Percentiles rank a stretch among this genome's conserved stretches.
Evolutionary conservation across 1,140 invertebrate species (phyloP).

Genomic region (Drosophila sucinea): DNA sequence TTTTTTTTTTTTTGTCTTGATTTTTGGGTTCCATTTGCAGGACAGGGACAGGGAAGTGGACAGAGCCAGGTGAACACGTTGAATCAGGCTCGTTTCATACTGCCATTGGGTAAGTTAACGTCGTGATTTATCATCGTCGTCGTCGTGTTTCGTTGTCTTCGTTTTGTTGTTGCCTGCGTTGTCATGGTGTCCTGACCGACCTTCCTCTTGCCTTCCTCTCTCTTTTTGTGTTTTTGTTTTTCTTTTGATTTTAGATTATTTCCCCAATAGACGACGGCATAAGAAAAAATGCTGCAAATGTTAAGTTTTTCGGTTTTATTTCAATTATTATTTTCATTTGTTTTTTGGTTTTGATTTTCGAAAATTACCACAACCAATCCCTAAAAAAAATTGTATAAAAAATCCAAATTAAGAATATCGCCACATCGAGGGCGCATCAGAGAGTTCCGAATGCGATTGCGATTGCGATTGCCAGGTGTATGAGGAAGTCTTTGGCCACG

Average conservation of each 20-base stretch:
- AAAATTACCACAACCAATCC: constrained; percentile 27
- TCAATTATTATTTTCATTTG: constrained; percentile 33
- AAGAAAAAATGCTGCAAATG: constrained; percentile 79
- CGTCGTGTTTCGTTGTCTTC: constrained; percentile 9
- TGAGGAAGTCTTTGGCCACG: constrained; percentile 69
- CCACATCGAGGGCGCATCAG: constrained; percentile 78
- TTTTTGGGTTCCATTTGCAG: constrained; percentile 51
- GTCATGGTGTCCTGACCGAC: constrained; percentile 13
- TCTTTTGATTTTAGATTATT: constrained; percentile 80
- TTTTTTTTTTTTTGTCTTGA: constrained; percentile 22
- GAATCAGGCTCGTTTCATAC: constrained; percentile 73
- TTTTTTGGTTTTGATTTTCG: constrained; percentile 49
- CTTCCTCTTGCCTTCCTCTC: constrained; percentile 12
- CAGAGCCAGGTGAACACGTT: constrained; percentile 33
- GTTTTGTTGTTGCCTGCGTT: constrained; percentile 9
- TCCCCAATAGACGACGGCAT: constrained; percentile 79
- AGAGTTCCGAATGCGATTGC: constrained; percentile 61
- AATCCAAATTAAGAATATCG: constrained; percentile 64
- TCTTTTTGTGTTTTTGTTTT: constrained; percentile 44
- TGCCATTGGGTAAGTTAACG: constrained; percentile 78
- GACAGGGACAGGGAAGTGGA: constrained; percentile 43
- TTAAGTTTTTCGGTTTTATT: constrained; percentile 48
- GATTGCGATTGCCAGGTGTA: constrained; percentile 63
- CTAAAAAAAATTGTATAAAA: constrained; percentile 27
- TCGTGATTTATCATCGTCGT: constrained; percentile 23